Conservation (phyloP, 2,888 invertebrate species). For the Ceraclea dissimilis region DNA sequence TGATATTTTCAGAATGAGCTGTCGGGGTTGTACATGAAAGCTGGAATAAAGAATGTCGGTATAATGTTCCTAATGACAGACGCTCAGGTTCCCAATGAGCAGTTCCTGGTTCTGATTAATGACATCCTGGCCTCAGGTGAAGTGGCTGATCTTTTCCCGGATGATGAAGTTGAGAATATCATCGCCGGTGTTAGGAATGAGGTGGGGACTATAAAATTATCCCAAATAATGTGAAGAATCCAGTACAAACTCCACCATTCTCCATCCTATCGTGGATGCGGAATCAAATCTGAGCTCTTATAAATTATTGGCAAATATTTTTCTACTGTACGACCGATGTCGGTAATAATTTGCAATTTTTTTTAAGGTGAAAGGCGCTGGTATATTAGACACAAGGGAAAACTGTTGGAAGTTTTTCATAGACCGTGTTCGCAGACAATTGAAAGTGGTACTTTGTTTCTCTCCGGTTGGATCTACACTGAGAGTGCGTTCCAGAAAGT, state of each 20-base stretch:
- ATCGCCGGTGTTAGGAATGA: conserved; percentile 77
- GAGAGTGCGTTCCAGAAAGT: conserved; percentile 85
- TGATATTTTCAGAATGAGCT: conserved; percentile 69
- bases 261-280: neutral
- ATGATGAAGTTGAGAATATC: conserved; percentile 94
- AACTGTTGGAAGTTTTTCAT: conserved; percentile 98
- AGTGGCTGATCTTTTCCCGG: conserved; percentile 90
- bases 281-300: too few relatives aligned
- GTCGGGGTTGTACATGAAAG: conserved; percentile 78
- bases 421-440: conserved; percentile 82
- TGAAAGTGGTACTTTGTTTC: conserved; percentile 92
- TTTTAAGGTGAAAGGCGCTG: conserved; percentile 69
- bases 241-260: neutral
- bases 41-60: conserved; percentile 89
- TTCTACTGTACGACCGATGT: too few relatives aligned
- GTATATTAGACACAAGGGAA: conserved; percentile 85
- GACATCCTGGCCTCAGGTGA: conserved; percentile 94
- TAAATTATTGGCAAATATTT: too few relatives aligned
- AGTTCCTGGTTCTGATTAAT: conserved; percentile 90
- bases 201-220: too few relatives aligned
- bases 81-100: conserved; percentile 93
- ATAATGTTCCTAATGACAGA: conserved; percentile 96
- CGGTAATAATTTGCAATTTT: too few relatives aligned
- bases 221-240: too few relatives aligned
- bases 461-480: conserved; percentile 94